Evolutionary conservation across 2,888 invertebrate species (phyloP), one percentile per base, ranked within the genome.

Genomic region (Synergus itoensis): DNA sequence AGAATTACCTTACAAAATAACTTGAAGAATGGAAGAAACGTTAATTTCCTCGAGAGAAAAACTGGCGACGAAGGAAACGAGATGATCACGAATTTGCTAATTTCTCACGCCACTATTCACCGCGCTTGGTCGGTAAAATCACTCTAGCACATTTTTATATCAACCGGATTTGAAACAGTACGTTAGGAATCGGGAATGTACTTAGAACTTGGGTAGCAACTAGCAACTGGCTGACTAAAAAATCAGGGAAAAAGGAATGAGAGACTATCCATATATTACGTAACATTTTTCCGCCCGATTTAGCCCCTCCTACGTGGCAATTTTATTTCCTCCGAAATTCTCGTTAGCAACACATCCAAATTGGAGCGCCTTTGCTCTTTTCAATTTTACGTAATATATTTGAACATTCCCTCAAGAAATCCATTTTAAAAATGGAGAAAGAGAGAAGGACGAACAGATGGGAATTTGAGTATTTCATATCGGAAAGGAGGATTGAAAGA

Each of bases 41-140:
- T 53, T 18, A 53, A 21, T 60, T 60, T 60, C 21, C 21, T 60
- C 21, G 36, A 16, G 14, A 48, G n/a, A 73, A 53, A 73, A 36
- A 16, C 28, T 53, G 53, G 7, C n/a, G 53, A 53, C 48, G 53
- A 53, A n/a, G 41, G 43, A 65, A 18, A 18, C 48, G 36, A 53
- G 36, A 53, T 73, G 73, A 48, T 53, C 48, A 73, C 36, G 53
- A 73, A 73, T 53, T 73, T 73, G 73, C 53, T 36, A 36, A 53
- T 73, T 73, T 53, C 73, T 53, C 73, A 73, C 73, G 73, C 73
- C 73, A 73, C 73, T 73, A 41, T 65, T 73, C 73, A 73, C 73
- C 48, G 73, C 16, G 73, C 73, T 73, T 53, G 73, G 73, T 73
- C 73, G 73, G 73, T 73, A 73, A 73, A 53, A 73, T 73, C 73